phyloP scores from a whole-genome alignment of 2,797 vertebrate genomes.

The Acanthopagrus latus region DNA sequence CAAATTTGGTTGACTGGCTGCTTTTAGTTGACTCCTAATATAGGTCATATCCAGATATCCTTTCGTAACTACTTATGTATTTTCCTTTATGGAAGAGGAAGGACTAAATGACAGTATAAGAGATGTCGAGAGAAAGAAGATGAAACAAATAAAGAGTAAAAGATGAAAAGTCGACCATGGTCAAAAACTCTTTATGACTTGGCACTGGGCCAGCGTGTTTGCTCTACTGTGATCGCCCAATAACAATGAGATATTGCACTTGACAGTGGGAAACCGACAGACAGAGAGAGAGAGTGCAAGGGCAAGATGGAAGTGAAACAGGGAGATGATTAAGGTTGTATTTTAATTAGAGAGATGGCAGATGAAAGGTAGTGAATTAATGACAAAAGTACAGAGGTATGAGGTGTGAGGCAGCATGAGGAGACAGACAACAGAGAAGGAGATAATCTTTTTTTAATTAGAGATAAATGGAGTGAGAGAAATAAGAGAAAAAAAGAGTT shows the following conservation, averaged over 20 bases:
- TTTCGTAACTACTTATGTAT: neutral
- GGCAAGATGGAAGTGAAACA: constrained; percentile 57
- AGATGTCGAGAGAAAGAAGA: neutral
- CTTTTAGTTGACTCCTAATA: neutral
- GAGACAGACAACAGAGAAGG: constrained; percentile 68
- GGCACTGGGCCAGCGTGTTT: constrained; percentile 51
- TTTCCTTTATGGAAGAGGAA: neutral
- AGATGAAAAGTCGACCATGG: constrained; percentile 17
- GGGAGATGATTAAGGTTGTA: constrained; percentile 70
- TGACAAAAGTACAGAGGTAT: constrained; percentile 73
- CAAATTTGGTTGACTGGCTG: neutral
- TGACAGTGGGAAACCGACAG: constrained; percentile 55
- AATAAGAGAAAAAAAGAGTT: constrained; percentile 39
- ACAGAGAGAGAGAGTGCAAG: constrained; percentile 21
- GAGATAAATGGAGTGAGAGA: constrained; percentile 63
- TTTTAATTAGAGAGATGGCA: constrained; percentile 76
- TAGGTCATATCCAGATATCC: neutral
- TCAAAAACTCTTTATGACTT: constrained; percentile 53
- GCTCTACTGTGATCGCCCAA: constrained; percentile 59
- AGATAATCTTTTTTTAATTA: constrained; percentile 80
- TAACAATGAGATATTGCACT: constrained; percentile 58
- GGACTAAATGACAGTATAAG: neutral
- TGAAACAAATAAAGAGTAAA: neutral
- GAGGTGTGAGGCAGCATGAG: constrained; percentile 55
- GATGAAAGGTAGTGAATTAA: constrained; percentile 75